phyloP scores from a whole-genome alignment of 2,797 vertebrate species.

The Sparidentex hasta region DNA sequence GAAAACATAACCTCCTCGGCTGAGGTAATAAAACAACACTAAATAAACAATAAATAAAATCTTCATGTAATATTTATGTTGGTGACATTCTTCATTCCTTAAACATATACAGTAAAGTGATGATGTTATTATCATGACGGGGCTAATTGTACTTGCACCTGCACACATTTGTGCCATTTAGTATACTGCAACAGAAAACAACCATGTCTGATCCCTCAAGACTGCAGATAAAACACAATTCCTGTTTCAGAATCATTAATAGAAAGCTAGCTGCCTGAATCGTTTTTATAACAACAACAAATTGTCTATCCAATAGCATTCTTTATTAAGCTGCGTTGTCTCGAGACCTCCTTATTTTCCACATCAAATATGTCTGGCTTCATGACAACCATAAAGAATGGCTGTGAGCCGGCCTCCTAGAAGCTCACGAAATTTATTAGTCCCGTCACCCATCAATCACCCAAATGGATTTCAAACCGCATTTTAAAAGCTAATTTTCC shows the following conservation, averaged over 20 bases:
- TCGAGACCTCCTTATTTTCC: slow-evolving; percentile 79
- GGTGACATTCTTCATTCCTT: too few species aligned
- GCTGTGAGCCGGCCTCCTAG: slow-evolving; percentile 77
- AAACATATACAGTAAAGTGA: too few species aligned
- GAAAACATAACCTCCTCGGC: too few species aligned
- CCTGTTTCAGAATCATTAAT: slow-evolving; percentile 24
- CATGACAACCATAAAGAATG: slow-evolving; percentile 86
- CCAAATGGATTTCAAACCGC: slow-evolving; percentile 89
- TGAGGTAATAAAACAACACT: too few species aligned
- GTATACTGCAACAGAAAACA: slow-evolving; percentile 10
- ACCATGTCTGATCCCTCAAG: background rate
- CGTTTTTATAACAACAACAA: slow-evolving; percentile 70
- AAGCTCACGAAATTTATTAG: slow-evolving; percentile 89
- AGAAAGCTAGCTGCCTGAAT: slow-evolving; percentile 29
- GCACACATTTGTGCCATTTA: slow-evolving; percentile 14
- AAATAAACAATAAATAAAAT: too few species aligned
- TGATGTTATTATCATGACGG: too few species aligned
- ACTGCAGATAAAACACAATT: slow-evolving; percentile 25
- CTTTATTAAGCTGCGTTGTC: slow-evolving; percentile 77
- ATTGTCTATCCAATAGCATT: slow-evolving; percentile 74
- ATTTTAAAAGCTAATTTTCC: slow-evolving; percentile 92
- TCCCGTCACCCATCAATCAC: slow-evolving; percentile 88
- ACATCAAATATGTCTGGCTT: slow-evolving; percentile 81
- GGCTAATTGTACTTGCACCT: background rate
- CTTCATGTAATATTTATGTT: too few species aligned